Base-by-base conservation (phyloP, 2,888 invertebrate genomes). In the Eristalis arbustorum region DNA sequence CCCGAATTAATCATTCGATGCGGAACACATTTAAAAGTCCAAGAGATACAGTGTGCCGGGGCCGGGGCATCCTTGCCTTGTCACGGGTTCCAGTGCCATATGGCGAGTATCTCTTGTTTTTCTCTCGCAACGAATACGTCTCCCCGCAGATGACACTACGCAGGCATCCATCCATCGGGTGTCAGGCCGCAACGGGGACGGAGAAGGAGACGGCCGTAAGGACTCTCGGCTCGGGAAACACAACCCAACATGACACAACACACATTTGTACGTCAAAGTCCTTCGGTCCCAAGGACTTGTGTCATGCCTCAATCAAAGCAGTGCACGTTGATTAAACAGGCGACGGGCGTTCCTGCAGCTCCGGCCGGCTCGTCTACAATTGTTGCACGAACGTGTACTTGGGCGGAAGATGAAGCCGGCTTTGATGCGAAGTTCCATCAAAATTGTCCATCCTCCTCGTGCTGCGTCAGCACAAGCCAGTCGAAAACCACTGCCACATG, bases 311-410 rank as follows among this genome's bases (percentile, higher is more conserved):
- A 84, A 84, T 84, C 80, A 80, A 75, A 82, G 72, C 34, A 57
- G 23, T 61, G 76, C 63, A 81, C 76, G 75, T 84, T 84, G 84
- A 81, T 81, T 76, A 84, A 84, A 84, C 68, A 76, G 67, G 68
- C 81, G 71, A 76, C 81, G 34, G 57, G 67, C 75, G 62, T 31
- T 67, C 18, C 56, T 67, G 18, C 61, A 22, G 40, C 18, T 23
- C 0, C 8, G 49, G 18, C 49, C 49, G 2, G 18, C 18, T 61
- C 49, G 2, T 49, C 18, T 61, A 40, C 66, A 67, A 59, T 31
- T 61, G n/a, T 67, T 76, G 75, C 67, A 5, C n/a, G 37, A 37
- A 37, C 37, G 13, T 13, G 18, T 8, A 18, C 49, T 49, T 49
- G 49, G 49, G 1, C 5, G 49, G 18, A 18, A 18, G 14, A 42